phyloP scores from a whole-genome alignment of 2,113 vertebrate species.

The Rhipidura dahli region DNA sequence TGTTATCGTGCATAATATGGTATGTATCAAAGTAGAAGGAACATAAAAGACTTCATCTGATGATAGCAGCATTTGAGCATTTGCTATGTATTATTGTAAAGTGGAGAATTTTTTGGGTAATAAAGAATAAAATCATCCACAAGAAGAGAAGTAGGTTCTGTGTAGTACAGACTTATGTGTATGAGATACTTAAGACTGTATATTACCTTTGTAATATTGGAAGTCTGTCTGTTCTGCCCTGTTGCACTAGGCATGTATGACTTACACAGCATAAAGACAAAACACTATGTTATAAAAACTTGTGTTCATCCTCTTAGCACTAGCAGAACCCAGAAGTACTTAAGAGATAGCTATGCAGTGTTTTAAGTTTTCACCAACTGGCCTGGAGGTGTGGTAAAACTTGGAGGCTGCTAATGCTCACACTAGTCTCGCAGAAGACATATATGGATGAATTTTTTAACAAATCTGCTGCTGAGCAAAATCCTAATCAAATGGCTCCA shows the following conservation, averaged over 20 bases:
- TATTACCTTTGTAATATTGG: neutral
- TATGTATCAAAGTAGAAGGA: neutral
- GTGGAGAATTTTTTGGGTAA: neutral
- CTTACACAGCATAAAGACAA: neutral
- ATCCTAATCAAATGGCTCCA: neutral
- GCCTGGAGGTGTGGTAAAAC: neutral
- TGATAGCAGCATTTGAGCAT: neutral
- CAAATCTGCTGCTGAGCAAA: neutral
- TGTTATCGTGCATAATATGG: neutral
- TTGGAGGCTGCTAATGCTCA: neutral
- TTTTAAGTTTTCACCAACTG: neutral
- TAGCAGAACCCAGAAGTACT: neutral
- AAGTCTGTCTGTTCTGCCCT: neutral
- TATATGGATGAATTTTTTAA: neutral
- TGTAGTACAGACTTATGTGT: accelerated
- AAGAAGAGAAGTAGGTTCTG: neutral
- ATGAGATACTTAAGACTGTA: neutral
- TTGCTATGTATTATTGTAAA: neutral
- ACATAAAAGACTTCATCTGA: neutral
- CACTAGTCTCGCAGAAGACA: neutral
- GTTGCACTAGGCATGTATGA: neutral
- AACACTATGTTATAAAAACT: neutral
- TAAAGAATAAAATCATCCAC: neutral
- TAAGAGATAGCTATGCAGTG: neutral
- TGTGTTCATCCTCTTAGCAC: neutral